Percentiles rank a stretch among this genome's conserved stretches.
Evolutionary conservation across 1,140 invertebrate species (phyloP).

Genomic region (Drosophila littoralis): DNA sequence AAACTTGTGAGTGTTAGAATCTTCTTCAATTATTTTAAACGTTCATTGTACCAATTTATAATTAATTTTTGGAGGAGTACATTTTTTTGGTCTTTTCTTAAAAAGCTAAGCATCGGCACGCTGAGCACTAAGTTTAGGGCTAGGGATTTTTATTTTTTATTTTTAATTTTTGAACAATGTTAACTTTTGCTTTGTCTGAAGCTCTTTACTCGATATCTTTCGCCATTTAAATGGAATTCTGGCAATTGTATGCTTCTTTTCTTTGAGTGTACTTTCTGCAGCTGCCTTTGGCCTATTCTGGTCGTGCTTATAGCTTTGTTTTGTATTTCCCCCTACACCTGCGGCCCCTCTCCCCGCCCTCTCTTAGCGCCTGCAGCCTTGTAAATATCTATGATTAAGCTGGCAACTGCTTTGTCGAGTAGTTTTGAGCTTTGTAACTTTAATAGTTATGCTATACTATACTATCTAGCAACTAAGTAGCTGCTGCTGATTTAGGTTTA

Average conservation of each 20-base stretch:
- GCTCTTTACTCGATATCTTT: too few relatives aligned
- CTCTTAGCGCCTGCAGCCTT: constrained; percentile 5
- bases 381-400: constrained; percentile 13
- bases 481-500: constrained; percentile 9
- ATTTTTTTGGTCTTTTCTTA: too few relatives aligned
- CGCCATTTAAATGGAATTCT: too few relatives aligned
- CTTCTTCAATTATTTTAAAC: too few relatives aligned
- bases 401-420: constrained; percentile 11
- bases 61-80: too few relatives aligned
- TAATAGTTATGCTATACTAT: constrained; percentile 3
- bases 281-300: constrained; percentile 18
- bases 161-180: too few relatives aligned
- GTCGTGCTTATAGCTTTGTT: constrained; percentile 6
- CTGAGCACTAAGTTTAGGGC: too few relatives aligned
- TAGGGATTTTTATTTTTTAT: too few relatives aligned
- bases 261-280: constrained; percentile 13
- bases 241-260: not conserved
- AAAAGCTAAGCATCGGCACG: too few relatives aligned
- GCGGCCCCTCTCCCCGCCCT: not conserved
- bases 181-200: too few relatives aligned
- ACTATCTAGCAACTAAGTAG: not conserved
- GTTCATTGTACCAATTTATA: too few relatives aligned
- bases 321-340: not conserved
- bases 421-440: constrained; percentile 19
- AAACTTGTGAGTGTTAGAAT: too few relatives aligned